Evolutionary conservation across 2,113 vertebrate species (phyloP), one percentile per base, ranked within the genome.

Genomic region (Tringa solitaria): DNA sequence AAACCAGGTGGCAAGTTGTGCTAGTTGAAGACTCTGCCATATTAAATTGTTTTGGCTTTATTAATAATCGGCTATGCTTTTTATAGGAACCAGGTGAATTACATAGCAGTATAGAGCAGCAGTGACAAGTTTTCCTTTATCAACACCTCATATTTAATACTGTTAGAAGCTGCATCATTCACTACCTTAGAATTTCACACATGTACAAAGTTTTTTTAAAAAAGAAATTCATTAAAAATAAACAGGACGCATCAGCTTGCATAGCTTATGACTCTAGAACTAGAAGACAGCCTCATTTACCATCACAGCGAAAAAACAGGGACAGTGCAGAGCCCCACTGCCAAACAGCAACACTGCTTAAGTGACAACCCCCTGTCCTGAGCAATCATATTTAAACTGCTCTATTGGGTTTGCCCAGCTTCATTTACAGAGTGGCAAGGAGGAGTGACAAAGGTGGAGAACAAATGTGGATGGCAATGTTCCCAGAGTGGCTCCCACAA

Each of bases 111-210:
- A 35, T 2, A 59, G 26, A 68, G 68, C 87, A 90, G 67, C 78
- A 90, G 69, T 27, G 46, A 69, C 37, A 26, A 0, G 20, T 12
- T 48, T n/a, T 41, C 46, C 48, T 78, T 46, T 54, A 33, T 18
- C 57, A 79, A 16, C 74, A 84, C 84, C 45, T 87, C 64, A 2
- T 32, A 37, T 84, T 90, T 84, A 76, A 79, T 10, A 35, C 11
- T 60, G 54, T 67, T 50, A 77, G 64, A 94, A 94, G 30, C 65
- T 64, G 51, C 46, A 60, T 48, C 60, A 60, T 45, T 84, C 56
- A 41, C 30, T 68, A 89, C n/a, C 24, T 91, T 48, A 86, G 57
- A 88, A 90, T 75, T 70, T 89, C 93, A 95, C 94, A 84, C 80
- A 39, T 89, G 84, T 39, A 69, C 63, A 75, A 86, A 77, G 56